Evolutionary conservation across 1,140 invertebrate genomes (phyloP).

Genomic region (Drosophila punjabiensis): DNA sequence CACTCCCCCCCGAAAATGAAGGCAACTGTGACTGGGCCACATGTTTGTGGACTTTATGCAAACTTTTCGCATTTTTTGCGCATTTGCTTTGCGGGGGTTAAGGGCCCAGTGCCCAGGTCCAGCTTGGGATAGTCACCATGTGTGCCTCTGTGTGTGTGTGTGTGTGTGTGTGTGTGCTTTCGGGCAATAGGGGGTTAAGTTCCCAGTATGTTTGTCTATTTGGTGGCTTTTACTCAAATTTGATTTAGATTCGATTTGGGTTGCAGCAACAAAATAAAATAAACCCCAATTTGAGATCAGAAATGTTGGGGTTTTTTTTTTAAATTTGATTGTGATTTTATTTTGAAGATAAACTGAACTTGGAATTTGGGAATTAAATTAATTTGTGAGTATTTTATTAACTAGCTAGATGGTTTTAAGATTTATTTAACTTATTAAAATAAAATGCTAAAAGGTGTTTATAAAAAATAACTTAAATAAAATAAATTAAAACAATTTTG

Average conservation of each 20-base stretch:
- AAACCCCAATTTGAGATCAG: not conserved
- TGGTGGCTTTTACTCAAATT: conserved; percentile 53
- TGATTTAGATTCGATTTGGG: conserved; percentile 47
- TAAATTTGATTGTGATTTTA: too few relatives aligned
- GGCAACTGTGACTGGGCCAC: conserved; percentile 62
- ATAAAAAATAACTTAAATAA: too few relatives aligned
- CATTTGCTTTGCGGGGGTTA: conserved; percentile 32
- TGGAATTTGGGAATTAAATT: not conserved
- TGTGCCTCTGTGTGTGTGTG: conserved; percentile 7
- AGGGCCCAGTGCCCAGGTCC: conserved; percentile 28
- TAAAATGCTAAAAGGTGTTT: not conserved
- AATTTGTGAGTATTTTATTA: too few relatives aligned
- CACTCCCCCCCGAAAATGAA: conserved; percentile 6
- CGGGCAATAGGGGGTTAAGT: conserved; percentile 6
- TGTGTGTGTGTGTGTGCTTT: conserved; percentile 1
- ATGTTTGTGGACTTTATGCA: conserved; percentile 82
- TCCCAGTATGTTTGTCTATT: conserved; percentile 14
- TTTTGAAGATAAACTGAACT: not conserved
- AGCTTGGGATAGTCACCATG: conserved; percentile 26
- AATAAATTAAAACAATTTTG: too few relatives aligned
- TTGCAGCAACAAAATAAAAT: not conserved
- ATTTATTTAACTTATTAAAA: not conserved
- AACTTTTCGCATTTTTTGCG: conserved; percentile 61
- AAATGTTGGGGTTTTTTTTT: not conserved
- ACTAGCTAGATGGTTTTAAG: not conserved